Conservation (phyloP, 1,140 invertebrate genomes). For the Drosophila watanabei region DNA sequence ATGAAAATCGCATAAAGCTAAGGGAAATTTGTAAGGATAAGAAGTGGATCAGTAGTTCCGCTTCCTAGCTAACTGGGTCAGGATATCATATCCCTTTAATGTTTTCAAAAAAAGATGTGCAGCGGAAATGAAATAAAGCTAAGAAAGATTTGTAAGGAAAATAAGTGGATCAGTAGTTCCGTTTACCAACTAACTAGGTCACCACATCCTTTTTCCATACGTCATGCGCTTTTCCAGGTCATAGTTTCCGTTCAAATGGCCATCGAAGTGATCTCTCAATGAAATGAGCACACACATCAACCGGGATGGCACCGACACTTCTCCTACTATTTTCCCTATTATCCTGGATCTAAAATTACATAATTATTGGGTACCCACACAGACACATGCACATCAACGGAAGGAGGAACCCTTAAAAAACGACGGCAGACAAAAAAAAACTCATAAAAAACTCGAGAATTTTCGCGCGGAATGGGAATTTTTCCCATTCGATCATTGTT, state of each 20-base stretch:
- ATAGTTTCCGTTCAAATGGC: slow-evolving; percentile 71
- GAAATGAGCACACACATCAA: slow-evolving; percentile 37
- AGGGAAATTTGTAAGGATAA: slow-evolving; percentile 1
- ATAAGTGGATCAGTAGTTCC: slow-evolving; percentile 68
- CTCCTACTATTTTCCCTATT: slow-evolving; percentile 41
- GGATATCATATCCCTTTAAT: slow-evolving; percentile 28
- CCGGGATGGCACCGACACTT: slow-evolving; percentile 62
- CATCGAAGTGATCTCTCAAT: slow-evolving; percentile 51
- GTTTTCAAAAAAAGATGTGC: not conserved
- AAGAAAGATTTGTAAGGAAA: slow-evolving; percentile 2
- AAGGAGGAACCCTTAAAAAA: slow-evolving; percentile 51
- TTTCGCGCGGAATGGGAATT: slow-evolving; percentile 77
- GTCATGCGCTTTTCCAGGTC: slow-evolving; percentile 63
- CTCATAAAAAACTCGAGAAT: slow-evolving; percentile 80
- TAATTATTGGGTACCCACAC: slow-evolving; percentile 66
- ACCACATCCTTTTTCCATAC: slow-evolving; percentile 55
- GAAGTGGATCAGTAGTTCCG: slow-evolving; percentile 67
- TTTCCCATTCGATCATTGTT: slow-evolving; percentile 46
- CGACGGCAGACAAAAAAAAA: slow-evolving; percentile 32
- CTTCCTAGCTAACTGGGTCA: slow-evolving; percentile 40
- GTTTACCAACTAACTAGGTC: slow-evolving; percentile 41
- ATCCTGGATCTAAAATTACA: slow-evolving; percentile 75
- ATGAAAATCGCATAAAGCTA: slow-evolving; percentile 25
- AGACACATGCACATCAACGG: slow-evolving; percentile 11
- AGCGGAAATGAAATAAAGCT: slow-evolving; percentile 24